Percentiles rank a stretch among this genome's conserved stretches.
Conservation (phyloP, 2,888 invertebrate species). For the Hemicrepidius hirtus region DNA sequence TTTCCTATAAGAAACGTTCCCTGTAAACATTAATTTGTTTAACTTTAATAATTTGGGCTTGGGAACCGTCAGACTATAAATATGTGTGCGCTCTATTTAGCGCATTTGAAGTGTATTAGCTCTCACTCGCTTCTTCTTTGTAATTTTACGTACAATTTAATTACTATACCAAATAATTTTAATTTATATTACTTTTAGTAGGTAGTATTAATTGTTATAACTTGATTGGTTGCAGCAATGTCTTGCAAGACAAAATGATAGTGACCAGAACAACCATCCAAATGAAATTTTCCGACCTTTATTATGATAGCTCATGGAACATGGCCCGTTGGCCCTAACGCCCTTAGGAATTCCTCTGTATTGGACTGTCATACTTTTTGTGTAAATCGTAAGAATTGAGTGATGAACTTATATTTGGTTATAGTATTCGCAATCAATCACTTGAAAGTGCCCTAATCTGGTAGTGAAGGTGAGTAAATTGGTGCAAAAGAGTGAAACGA, state of each 20-base stretch:
- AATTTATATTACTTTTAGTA: too few species aligned
- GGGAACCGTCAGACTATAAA: too few species aligned
- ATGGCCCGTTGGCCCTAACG: constrained; percentile 80
- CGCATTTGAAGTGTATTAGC: too few species aligned
- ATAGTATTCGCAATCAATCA: constrained; percentile 55
- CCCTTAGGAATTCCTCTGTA: constrained; percentile 75
- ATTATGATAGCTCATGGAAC: constrained; percentile 85
- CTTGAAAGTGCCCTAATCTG: constrained; percentile 59
- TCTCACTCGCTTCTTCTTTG: too few species aligned
- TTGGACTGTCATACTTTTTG: constrained; percentile 71
- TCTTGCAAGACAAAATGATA: constrained; percentile 84
- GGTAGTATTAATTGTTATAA: not conserved
- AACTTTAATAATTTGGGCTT: too few species aligned
- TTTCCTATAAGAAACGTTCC: too few species aligned
- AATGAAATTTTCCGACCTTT: constrained; percentile 83
- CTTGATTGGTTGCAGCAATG: constrained; percentile 81
- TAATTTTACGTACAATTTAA: too few species aligned
- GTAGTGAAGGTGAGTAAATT: constrained; percentile 46
- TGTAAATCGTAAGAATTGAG: constrained; percentile 65
- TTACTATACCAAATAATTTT: too few species aligned
- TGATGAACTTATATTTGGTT: constrained; percentile 50
- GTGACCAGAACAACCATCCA: constrained; percentile 88
- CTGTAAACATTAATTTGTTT: too few species aligned
- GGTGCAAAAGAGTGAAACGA: constrained; percentile 46
- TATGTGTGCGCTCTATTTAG: too few species aligned